Base-by-base conservation (phyloP, 64 coral and sea anemone species). In the Montipora efflorescens region DNA sequence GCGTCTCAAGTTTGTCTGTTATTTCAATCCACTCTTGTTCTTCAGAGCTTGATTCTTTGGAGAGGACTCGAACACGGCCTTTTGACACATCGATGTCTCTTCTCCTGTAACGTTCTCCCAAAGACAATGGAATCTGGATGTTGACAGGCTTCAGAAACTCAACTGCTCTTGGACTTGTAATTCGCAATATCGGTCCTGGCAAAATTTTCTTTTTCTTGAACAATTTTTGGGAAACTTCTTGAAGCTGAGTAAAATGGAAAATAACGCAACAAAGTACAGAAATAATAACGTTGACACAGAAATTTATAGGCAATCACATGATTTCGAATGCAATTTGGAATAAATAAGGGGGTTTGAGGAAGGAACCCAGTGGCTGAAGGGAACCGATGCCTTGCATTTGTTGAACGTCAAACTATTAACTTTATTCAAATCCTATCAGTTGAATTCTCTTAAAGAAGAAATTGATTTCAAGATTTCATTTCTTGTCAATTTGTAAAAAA, bases 111-210 rank as follows among this genome's bases (percentile, higher is more conserved):
- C 2, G 6, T 14, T 69, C 18, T 43, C 55, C 61, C 14, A 84
- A 20, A 0, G 81, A 84, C 45, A 69, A 47, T 46, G 81, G 81
- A 6, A 84, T n/a, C 59, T 67, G 81, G 7, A 84, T 18, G 19
- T 57, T 67, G 1, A 84, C 25, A 3, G 59, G 81, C 18, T 84
- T 6, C 43, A 66, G 59, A 47, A 84, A 84, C 4, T 84, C 13
- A 0, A 67, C 28, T 47, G 61, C 15, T 19, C 13, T 68, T 3
- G 16, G 5, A 47, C 81, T 45, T 10, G 2, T 47, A 13, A 84
- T 67, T 67, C 81, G 61, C 3, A 84, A 20, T 10, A 84, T 84
- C 4, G 81, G 81, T 7, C 81, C 81, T 8, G 81, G 22, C 43
- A 67, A 84, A 15, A 68, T 36, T 9, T 84, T 16, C 61, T 20